Conservation (phyloP, 2,797 vertebrate genomes). For the Scleropages formosus region DNA sequence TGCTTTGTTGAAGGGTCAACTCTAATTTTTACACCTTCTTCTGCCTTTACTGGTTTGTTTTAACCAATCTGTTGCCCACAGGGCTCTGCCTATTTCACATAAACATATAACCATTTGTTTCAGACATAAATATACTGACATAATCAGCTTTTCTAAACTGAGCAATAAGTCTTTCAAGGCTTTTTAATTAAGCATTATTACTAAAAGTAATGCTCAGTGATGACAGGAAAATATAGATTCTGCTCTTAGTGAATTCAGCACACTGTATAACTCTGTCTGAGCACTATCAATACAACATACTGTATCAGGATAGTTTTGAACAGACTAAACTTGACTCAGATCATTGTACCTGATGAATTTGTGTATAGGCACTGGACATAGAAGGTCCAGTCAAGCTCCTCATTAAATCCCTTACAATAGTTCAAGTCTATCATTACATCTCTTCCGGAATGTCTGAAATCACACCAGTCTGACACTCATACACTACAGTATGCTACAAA, state of each 20-base stretch:
- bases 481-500: slow-evolving; percentile 14
- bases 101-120: slow-evolving; percentile 30
- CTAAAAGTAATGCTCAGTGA: neutral
- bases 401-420: neutral
- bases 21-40: slow-evolving; percentile 36
- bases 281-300: neutral
- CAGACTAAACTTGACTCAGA: neutral
- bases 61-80: slow-evolving; percentile 26
- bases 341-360: too few relatives aligned
- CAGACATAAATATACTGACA: slow-evolving; percentile 30
- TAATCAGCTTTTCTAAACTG: slow-evolving; percentile 37
- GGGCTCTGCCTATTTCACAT: slow-evolving; percentile 32
- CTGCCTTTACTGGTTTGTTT: neutral
- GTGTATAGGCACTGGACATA: too few relatives aligned
- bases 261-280: too few relatives aligned
- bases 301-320: neutral
- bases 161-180: neutral
- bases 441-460: neutral
- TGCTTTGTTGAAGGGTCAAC: too few relatives aligned
- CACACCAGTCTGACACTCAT: neutral
- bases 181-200: neutral
- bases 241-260: too few relatives aligned
- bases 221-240: neutral
- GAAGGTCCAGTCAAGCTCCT: neutral
- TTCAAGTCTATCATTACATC: neutral